Evolutionary conservation across 2,113 vertebrate species (phyloP).

Genomic region (Neomonachus schauinslandi): DNA sequence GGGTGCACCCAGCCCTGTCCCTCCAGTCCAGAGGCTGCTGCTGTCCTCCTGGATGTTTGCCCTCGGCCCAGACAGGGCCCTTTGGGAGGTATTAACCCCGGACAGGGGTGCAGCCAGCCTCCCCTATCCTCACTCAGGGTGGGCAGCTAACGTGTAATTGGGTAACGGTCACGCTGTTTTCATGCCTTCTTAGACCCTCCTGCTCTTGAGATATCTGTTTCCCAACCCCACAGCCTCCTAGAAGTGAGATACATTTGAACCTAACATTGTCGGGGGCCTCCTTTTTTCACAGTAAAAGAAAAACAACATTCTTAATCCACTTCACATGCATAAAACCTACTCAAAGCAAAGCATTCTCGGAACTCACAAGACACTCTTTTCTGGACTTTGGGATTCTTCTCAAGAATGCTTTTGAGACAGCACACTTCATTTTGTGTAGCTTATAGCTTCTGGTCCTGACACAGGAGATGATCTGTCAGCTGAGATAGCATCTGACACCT

Average conservation of each 20-base stretch:
- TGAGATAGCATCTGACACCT: neutral
- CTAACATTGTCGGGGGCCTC: neutral
- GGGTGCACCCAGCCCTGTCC: neutral
- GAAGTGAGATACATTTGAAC: neutral
- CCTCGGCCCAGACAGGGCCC: neutral
- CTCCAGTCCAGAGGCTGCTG: neutral
- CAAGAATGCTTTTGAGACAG: neutral
- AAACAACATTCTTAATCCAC: neutral
- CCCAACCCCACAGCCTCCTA: neutral
- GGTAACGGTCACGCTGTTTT: neutral
- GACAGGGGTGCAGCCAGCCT: too few species aligned
- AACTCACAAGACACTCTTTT: slow-evolving; percentile 10
- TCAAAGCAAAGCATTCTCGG: neutral
- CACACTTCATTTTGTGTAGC: neutral
- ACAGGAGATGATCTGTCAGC: neutral
- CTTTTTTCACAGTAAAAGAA: neutral
- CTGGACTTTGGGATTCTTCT: neutral
- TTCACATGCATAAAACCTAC: neutral
- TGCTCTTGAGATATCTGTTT: neutral
- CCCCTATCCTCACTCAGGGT: neutral
- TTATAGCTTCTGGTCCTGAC: neutral
- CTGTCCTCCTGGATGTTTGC: neutral
- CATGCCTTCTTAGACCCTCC: neutral
- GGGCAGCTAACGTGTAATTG: neutral
- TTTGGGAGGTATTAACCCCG: neutral